These are phyloP conservation scores for Tetramorium parvispinum DNA, from an alignment of 1,140 invertebrate genomes.

Conservation along the genomic window DNA sequence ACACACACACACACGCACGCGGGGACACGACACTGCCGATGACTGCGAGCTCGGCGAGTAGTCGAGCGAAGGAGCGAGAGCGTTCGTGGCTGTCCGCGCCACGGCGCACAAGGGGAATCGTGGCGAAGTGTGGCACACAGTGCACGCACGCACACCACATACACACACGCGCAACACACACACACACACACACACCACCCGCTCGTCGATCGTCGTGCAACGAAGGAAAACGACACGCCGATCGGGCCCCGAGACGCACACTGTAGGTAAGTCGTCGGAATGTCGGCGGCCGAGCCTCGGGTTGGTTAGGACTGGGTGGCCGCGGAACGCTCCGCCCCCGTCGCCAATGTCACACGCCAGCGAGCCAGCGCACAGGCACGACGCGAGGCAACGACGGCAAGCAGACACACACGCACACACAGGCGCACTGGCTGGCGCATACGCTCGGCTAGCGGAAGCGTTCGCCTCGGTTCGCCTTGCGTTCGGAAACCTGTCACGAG, in stretches of 20 bases:
- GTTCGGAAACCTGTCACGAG: conserved; percentile 59
- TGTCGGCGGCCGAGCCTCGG: conserved; percentile 68
- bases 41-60: background rate
- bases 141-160: background rate
- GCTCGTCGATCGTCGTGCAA: conserved; percentile 13
- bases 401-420: background rate
- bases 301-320: conserved; percentile 77
- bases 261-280: conserved; percentile 71
- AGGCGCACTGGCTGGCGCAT: no score
- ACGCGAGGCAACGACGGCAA: background rate
- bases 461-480: background rate
- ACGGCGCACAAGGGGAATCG: background rate
- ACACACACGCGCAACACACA: background rate
- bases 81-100: conserved; percentile 37
- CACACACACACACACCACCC: conserved; percentile 34
- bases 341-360: conserved; percentile 67
- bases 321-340: conserved; percentile 75
- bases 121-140: background rate
- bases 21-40: background rate
- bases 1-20: conserved; percentile 13
- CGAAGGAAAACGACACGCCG: conserved; percentile 52
- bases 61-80: conserved; percentile 48
- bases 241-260: conserved; percentile 59
- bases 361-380: conserved; percentile 20
- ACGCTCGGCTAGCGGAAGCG: background rate